phyloP scores from a whole-genome alignment of 1,140 invertebrate species.

The Aporrectodea caliginosa region DNA sequence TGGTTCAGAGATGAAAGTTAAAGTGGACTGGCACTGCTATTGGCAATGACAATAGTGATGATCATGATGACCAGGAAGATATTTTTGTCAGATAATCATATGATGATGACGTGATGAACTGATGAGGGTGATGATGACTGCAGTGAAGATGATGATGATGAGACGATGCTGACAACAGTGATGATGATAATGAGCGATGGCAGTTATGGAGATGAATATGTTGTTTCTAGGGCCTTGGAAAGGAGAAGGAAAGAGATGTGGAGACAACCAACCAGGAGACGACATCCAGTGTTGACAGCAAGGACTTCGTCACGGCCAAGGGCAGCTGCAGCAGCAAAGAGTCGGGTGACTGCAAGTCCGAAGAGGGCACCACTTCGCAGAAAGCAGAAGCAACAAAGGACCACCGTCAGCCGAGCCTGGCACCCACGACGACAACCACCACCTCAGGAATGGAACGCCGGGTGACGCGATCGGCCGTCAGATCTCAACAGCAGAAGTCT shows the following conservation, averaged over 20 bases:
- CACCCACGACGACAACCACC: constrained; percentile 27
- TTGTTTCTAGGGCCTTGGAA: neutral
- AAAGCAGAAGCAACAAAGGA: constrained; percentile 2
- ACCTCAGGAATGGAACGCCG: constrained; percentile 29
- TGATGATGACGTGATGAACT: no score
- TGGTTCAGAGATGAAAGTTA: no score
- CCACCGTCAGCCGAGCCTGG: neutral
- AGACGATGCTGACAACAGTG: no score
- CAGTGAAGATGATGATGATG: no score
- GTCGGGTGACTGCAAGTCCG: neutral
- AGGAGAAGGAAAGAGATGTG: neutral
- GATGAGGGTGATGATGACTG: no score
- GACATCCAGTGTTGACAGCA: neutral
- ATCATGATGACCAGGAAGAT: no score
- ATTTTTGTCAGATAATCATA: no score
- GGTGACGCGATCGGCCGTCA: constrained; percentile 22
- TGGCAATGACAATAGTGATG: no score
- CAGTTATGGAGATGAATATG: no score
- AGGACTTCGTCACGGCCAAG: neutral
- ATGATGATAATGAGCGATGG: no score
- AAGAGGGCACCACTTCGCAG: neutral
- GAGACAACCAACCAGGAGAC: neutral
- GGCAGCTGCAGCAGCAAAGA: neutral
- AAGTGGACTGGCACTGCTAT: no score
- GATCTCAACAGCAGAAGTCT: constrained; percentile 33